These are phyloP conservation scores for Kobus ellipsiprymnus DNA, from an alignment of 2,113 vertebrate genomes.

Conservation along the genomic window DNA sequence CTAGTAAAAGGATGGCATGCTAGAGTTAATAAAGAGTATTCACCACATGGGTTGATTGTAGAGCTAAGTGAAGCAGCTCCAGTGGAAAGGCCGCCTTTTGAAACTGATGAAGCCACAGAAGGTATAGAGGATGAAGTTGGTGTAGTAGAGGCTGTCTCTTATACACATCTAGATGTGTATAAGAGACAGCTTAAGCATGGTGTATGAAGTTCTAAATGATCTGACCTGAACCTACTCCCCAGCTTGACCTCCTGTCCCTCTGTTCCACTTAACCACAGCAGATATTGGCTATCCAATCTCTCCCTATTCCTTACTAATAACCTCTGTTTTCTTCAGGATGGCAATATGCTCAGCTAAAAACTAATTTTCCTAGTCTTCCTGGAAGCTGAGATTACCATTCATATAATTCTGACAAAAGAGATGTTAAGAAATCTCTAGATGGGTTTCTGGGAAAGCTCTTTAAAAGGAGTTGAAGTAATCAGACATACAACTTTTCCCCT, in stretches of 20 bases:
- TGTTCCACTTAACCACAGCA: not conserved
- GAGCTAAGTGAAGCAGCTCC: constrained; percentile 84
- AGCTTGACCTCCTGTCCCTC: not conserved
- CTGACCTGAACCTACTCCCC: not conserved
- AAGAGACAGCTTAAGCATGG: not conserved
- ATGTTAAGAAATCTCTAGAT: not conserved
- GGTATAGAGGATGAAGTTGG: constrained; percentile 84
- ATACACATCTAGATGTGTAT: too few relatives aligned
- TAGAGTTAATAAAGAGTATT: constrained; percentile 65
- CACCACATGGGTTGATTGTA: constrained; percentile 91
- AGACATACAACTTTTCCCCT: not conserved
- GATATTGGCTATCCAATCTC: not conserved
- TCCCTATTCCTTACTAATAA: not conserved
- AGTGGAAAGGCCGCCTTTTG: constrained; percentile 81
- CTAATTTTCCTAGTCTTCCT: not conserved
- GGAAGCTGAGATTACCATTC: not conserved
- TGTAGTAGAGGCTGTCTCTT: constrained; percentile 83
- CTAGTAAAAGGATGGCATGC: not conserved
- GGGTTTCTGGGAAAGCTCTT: constrained; percentile 9
- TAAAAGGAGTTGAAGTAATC: not conserved
- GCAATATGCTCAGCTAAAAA: not conserved
- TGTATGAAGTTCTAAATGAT: not conserved
- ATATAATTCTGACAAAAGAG: constrained; percentile 4
- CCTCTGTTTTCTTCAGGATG: not conserved
- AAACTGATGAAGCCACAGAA: constrained; percentile 76